Evolutionary conservation across 2,113 vertebrate species (phyloP), one percentile per base, ranked within the genome.

Genomic region (Brachirus orientalis): DNA sequence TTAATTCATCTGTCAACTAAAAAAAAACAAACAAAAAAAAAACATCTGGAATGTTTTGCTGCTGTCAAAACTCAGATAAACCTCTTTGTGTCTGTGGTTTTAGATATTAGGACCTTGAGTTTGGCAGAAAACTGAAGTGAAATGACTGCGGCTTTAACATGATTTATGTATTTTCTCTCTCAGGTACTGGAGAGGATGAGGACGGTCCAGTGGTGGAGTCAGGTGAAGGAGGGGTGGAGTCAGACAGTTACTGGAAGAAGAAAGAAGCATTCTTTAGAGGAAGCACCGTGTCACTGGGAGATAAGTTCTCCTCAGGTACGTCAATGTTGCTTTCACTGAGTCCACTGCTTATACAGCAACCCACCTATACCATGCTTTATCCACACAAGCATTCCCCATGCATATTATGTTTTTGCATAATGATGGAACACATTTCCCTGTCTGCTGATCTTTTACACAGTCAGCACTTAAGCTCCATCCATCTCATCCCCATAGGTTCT

Each of bases 261-360:
- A 93, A 92, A 64, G 88, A 89, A 52, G 82, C 89, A 16, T 88
- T 91, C 50, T 72, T 86, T 13, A 71, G 75, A 82, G 85, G 88
- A 40, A 92, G 90, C 45, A 90, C 72, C 0, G 67, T 90, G 43
- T 93, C 93, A 46, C 82, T 93, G 58, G 84, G 91, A 47, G 93
- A 95, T 52, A 89, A 84, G 72, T 94, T 94, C 73, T 89, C 91
- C 20, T 86, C 93, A 94, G 96, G 95, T 97, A 87, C 1, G 64
- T 61, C 35, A 8, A 19, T 16, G 5, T 33, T 0, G 3, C 35
- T 13, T 64, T 55, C 0, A 0, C 2, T 19, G 3, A 43, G 14
- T 44, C 19, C 22, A 51, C 13, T 14, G 6, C n/a, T 10, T 67
- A 48, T 3, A 19, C 45, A 51, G 77, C 17, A 52, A 38, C 18